phyloP scores from a whole-genome alignment of 2,113 vertebrate species.

The Cottus gobio region DNA sequence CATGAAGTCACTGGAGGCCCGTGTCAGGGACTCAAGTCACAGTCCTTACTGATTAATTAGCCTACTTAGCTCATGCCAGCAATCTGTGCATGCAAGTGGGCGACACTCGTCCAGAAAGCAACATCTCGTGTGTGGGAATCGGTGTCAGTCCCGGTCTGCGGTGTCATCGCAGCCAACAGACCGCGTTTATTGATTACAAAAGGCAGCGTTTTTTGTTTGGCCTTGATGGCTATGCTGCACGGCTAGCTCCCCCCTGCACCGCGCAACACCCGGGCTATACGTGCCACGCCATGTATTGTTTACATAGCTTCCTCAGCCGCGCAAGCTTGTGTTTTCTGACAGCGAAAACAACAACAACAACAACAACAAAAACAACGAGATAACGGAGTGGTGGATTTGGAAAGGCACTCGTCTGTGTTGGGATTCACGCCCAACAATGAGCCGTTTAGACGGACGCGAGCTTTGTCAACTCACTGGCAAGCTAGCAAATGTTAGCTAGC shows the following conservation, averaged over 20 bases:
- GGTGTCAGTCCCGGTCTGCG: neutral
- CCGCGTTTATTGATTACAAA: neutral
- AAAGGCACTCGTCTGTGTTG: neutral
- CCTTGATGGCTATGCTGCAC: slow-evolving; percentile 36
- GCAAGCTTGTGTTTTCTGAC: slow-evolving; percentile 35
- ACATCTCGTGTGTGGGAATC: neutral
- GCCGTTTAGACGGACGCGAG: slow-evolving; percentile 5
- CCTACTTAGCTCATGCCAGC: slow-evolving; percentile 37
- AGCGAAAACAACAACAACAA: slow-evolving; percentile 24
- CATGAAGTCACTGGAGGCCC: slow-evolving; percentile 58
- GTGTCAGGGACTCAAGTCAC: slow-evolving; percentile 41
- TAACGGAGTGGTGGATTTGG: neutral
- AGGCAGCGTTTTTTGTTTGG: slow-evolving; percentile 23
- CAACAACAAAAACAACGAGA: neutral
- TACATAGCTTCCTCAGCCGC: slow-evolving; percentile 66
- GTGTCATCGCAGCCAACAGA: neutral
- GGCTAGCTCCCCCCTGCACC: slow-evolving; percentile 55
- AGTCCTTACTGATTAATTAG: slow-evolving; percentile 45
- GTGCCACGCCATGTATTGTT: slow-evolving; percentile 79
- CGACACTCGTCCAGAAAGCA: neutral
- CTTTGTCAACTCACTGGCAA: slow-evolving; percentile 59
- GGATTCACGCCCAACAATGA: neutral
- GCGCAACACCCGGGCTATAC: slow-evolving; percentile 58
- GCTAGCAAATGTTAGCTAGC: slow-evolving; percentile 60
- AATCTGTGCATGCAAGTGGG: neutral